phyloP scores from a whole-genome alignment of 1,140 invertebrate species.

The Calycopis cecrops region DNA sequence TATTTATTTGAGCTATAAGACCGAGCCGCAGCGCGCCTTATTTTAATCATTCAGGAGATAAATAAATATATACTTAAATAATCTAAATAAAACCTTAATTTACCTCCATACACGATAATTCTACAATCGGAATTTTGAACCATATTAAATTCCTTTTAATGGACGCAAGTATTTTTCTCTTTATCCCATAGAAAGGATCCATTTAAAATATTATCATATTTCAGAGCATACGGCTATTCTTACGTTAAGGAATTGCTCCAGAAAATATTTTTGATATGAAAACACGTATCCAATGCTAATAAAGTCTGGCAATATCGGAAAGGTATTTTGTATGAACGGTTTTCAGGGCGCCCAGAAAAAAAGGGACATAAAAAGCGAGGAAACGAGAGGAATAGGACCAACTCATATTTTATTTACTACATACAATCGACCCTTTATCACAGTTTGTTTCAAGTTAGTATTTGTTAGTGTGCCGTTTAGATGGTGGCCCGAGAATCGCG shows the following conservation, averaged over 20 bases:
- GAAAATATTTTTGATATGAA: constrained; percentile 65
- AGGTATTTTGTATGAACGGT: constrained; percentile 71
- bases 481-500: constrained; percentile 12
- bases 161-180: constrained; percentile 28
- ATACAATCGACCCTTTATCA: constrained; percentile 74
- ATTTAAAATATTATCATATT: constrained; percentile 27
- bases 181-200: constrained; percentile 24
- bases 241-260: constrained; percentile 36
- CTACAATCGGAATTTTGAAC: background rate
- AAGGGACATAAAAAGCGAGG: constrained; percentile 65
- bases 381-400: constrained; percentile 70
- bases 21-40: constrained; percentile 33
- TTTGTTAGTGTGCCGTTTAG: constrained; percentile 56
- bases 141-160: constrained; percentile 2
- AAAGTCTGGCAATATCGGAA: constrained; percentile 68
- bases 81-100: background rate
- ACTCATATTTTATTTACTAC: constrained; percentile 76
- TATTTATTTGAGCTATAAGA: constrained; percentile 66
- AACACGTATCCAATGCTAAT: constrained; percentile 67
- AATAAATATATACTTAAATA: background rate
- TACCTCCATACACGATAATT: background rate
- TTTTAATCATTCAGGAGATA: background rate
- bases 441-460: constrained; percentile 65
- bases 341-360: constrained; percentile 59
- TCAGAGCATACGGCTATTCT: constrained; percentile 18